Base-by-base conservation (phyloP, 2,113 vertebrate genomes). In the Circaetus cinerascens region DNA sequence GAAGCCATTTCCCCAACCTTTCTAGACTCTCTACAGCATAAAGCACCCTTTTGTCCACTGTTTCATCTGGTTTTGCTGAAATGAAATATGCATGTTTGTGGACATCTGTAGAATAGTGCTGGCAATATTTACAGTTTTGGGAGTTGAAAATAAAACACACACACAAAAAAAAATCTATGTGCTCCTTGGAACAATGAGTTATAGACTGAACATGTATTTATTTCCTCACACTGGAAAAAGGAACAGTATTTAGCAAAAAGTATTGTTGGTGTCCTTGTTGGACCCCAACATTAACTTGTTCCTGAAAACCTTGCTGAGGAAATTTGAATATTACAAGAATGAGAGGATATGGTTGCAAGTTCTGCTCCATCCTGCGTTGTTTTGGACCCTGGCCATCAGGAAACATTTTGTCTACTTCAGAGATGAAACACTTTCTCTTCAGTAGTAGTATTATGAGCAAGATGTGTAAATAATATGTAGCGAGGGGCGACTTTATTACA, bases 361-460 rank as follows among this genome's bases (percentile, higher is more conserved):
- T 95, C 55, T 95, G 60, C 43, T 89, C 19, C 48, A 78, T 97
- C 95, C 94, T 93, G 88, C 11, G 4, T 72, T 90, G 57, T 43
- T 88, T 89, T 90, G 91, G 86, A 90, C 27, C 23, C 41, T 73
- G 75, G 78, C 92, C 95, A 95, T 81, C 86, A 86, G 94, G 88
- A 95, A 96, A 71, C 53, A 51, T 84, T 95, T 94, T 84, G 34
- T 84, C 30, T 92, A 21, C 48, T 55, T 83, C 56, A 81, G 68
- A 93, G 64, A 90, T 81, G 19, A 95, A 95, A 95, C 68, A 79
- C 75, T 93, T 94, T 93, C 86, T 85, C 71, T 95, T 90, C 63
- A 80, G 63, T 71, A 92, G 41, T 62, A 88, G 48, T 55, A 34
- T 45, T 74, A 60, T 23, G 25, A 89, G 38, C 46, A 88, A 74